Conservation (phyloP, 1,140 invertebrate genomes). For the Rhopalosiphum maidis region DNA sequence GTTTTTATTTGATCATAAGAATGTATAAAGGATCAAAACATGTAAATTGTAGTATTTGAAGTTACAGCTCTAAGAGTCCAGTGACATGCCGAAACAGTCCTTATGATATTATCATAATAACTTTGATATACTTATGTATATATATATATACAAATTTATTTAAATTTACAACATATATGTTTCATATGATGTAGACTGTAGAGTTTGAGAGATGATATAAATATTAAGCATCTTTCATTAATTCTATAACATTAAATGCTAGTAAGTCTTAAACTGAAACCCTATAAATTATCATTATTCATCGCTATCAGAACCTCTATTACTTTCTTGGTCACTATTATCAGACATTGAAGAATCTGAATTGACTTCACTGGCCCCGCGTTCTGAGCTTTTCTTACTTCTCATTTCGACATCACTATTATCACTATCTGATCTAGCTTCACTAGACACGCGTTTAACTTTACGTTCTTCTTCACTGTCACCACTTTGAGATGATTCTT, state of each 20-base stretch:
- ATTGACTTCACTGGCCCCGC: conserved; percentile 18
- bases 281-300: not conserved
- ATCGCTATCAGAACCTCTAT: conserved; percentile 43
- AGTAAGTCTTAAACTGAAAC: not conserved
- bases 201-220: not conserved
- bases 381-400: conserved; percentile 18
- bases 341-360: conserved; percentile 41
- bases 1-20: no score
- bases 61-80: no score
- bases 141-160: no score
- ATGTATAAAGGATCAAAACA: no score
- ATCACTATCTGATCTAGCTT: conserved; percentile 33
- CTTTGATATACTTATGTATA: no score
- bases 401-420: not conserved
- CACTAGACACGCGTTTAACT: not conserved
- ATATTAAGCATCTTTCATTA: not conserved
- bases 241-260: not conserved
- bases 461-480: conserved; percentile 42
- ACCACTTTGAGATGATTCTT: conserved; percentile 36
- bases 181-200: not conserved
- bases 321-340: conserved; percentile 41
- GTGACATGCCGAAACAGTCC: no score
- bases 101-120: no score
- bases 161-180: not conserved
- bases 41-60: no score